Evolutionary conservation across 2,113 vertebrate species (phyloP), one percentile per base, ranked within the genome.

Genomic region (Plotosus lineatus): DNA sequence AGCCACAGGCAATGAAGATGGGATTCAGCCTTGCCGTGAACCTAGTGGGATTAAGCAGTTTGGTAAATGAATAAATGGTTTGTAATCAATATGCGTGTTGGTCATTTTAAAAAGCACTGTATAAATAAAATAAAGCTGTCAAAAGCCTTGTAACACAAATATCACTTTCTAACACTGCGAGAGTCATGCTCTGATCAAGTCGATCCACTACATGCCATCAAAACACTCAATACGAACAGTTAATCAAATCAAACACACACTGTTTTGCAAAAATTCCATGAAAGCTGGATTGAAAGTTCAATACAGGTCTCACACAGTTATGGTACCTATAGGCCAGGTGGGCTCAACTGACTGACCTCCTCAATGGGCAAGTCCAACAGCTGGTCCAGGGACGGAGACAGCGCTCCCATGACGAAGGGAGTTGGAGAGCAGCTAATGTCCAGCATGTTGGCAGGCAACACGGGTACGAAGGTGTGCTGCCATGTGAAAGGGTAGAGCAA

Each of bases 341-440:
- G 46, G 1, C 31, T 10, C 28, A n/a, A 68, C 38, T 48, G 48
- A 88, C 90, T 36, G 80, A 98, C 98, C 96, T 99, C 96, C 86
- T 99, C 98, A 56, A 98, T 91, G 84, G 97, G 98, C 76, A 99
- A 94, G 83, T 98, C 97, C 90, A 93, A 91, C 85, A 99, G 94
- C 84, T 96, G 91, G 3, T 94, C 93, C 89, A 99, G 89, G 3
- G 93, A 97, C 56, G 95, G 96, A 15, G 96, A 93, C 82, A 98
- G 93, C 85, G 96, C 96, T 82, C 98, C 98, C 60, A 98, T 96
- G 19, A 99, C 94, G 89, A 99, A 99, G 0, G 97, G 98, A 2
- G 98, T 99, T 0, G 98, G 98, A 31, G 97, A 99, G 90, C 98
- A 99, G 90, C 92, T 96, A 56, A 99, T 98, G 89, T 99, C 97